Percentiles rank a stretch among this genome's conserved stretches.
These are phyloP conservation scores for Athetis lepigone DNA, from an alignment of 2,888 invertebrate genomes.

Conservation along the genomic window DNA sequence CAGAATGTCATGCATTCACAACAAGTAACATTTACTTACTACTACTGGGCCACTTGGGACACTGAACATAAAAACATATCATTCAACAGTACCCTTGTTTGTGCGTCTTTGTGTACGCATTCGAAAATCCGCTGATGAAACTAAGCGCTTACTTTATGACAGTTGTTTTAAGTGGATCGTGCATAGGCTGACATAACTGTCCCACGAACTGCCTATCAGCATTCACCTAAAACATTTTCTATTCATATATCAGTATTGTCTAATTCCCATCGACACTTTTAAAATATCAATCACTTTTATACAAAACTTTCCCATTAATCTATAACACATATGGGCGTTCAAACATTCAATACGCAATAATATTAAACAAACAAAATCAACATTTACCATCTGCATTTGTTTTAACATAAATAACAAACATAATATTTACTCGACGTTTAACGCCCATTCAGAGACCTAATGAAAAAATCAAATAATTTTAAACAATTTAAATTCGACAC, in stretches of 20 bases:
- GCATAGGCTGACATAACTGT: conserved; percentile 21
- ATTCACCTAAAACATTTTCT: conserved; percentile 39
- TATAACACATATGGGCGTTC: conserved; percentile 47
- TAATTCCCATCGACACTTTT: conserved; percentile 57
- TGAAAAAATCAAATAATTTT: conserved; percentile 49
- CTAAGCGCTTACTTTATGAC: conserved; percentile 7
- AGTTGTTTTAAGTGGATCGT: not conserved
- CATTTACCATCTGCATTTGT: conserved; percentile 43
- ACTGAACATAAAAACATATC: conserved; percentile 44
- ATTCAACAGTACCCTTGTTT: conserved; percentile 30
- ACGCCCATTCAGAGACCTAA: conserved; percentile 51
- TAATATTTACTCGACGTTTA: conserved; percentile 52
- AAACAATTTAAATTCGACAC: conserved; percentile 62
- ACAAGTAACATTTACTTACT: conserved; percentile 25
- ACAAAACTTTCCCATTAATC: conserved; percentile 43
- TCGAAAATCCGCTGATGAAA: conserved; percentile 3
- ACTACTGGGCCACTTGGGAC: conserved; percentile 27
- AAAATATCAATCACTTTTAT: conserved; percentile 59
- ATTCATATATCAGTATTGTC: conserved; percentile 67
- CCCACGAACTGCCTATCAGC: conserved; percentile 35
- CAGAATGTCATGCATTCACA: conserved; percentile 46
- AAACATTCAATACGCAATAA: conserved; percentile 36
- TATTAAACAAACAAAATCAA: conserved; percentile 35
- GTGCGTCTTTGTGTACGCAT: conserved; percentile 21
- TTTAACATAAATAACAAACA: conserved; percentile 38